Evolutionary conservation across 2,888 invertebrate species (phyloP).

Genomic region (Podabrus alpinus): DNA sequence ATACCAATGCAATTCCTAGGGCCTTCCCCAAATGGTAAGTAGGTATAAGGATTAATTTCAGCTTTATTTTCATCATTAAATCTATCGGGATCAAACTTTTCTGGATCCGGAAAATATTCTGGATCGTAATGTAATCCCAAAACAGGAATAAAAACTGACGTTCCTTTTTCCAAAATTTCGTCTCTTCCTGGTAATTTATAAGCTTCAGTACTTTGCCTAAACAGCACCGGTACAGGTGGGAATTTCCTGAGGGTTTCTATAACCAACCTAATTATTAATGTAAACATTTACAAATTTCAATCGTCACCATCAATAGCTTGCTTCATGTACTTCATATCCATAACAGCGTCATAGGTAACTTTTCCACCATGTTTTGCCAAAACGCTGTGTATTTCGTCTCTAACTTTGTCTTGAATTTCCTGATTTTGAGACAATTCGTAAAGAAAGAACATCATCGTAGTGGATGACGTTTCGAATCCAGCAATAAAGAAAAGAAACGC

Average conservation of each 20-base stretch:
- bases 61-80: not conserved
- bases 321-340: conserved; percentile 51
- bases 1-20: not conserved
- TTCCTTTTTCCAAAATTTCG: not conserved
- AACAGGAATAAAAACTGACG: not conserved
- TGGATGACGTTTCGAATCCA: conserved; percentile 55
- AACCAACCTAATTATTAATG: not conserved
- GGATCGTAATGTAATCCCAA: not conserved
- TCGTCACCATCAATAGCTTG: conserved; percentile 45
- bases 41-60: not conserved
- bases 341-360: conserved; percentile 49
- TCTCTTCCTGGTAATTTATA: not conserved
- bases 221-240: not conserved
- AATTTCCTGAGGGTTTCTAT: not conserved
- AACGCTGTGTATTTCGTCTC: conserved; percentile 44
- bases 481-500: conserved; percentile 52
- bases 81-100: not conserved
- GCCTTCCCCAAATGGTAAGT: not conserved
- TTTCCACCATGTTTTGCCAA: conserved; percentile 39
- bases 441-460: conserved; percentile 48
- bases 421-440: conserved; percentile 50
- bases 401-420: conserved; percentile 48
- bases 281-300: not conserved
- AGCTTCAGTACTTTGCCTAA: not conserved
- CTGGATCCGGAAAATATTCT: not conserved